Evolutionary conservation across 2,888 invertebrate genomes (phyloP), one percentile per base, ranked within the genome.

Genomic region (Prostheceraeus crozeri): DNA sequence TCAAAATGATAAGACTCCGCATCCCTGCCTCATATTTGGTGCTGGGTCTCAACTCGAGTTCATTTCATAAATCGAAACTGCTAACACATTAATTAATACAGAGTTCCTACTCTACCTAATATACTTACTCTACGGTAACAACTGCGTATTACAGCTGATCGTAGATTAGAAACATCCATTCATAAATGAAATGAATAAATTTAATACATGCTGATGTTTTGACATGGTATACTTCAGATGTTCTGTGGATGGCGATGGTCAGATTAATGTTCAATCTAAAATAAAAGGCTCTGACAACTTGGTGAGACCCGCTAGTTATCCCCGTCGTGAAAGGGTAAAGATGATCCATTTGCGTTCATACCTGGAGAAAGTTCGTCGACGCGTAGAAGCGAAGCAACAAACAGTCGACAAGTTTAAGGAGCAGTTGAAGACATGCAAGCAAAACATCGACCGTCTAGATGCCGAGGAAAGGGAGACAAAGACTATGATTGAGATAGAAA

Each of bases 271-370:
- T n/a, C n/a, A n/a, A n/a, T n/a, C n/a, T n/a, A n/a, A n/a, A n/a
- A n/a, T n/a, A n/a, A n/a, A n/a, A n/a, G n/a, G n/a, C n/a, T n/a
- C n/a, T n/a, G n/a, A n/a, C n/a, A n/a, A n/a, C n/a, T n/a, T 16
- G 14, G n/a, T n/a, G 6, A 14, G 45, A 14, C 45, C 14, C 6
- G 31, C 25, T 8, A 53, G n/a, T n/a, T 53, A 30, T 36, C 25
- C 67, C 3, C 66, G 68, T 51, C 68, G 71, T 54, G 72, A 73
- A 61, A 70, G 72, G 63, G 67, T 73, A 3, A 64, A 68, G 11
- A 72, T 73, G 72, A 71, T 73, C 48, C 71, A 73, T 51, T 60
- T 71, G 48, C 60, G 74, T n/a, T 69, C 70, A 59, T 70, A 71
- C 61, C 63, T 74, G 1, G 71, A 72, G 54, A 66, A 70, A 57